A percentile compares a stretch with the other conserved stretches of the same genome.
Conservation (phyloP, 2,888 invertebrate genomes). For the Nomada ruficornis region DNA sequence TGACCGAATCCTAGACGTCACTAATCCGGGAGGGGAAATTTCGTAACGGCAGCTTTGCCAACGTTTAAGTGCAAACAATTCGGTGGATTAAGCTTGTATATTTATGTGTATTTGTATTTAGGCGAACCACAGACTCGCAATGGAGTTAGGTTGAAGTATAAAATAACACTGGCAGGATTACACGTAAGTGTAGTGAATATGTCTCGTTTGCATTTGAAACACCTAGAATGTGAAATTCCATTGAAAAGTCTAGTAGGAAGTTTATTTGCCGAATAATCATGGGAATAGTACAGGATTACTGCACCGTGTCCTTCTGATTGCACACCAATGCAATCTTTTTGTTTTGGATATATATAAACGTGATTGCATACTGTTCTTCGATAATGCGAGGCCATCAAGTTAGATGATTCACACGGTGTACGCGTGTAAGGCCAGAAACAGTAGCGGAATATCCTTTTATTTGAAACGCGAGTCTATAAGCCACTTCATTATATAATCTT, state of each 20-base stretch:
- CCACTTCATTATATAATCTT: slow-evolving; percentile 20
- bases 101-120: too few species aligned
- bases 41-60: slow-evolving; percentile 48
- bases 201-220: too few species aligned
- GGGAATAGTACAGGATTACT: not conserved
- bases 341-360: not conserved
- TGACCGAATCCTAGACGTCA: slow-evolving; percentile 63
- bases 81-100: not conserved
- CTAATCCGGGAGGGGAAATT: slow-evolving; percentile 41
- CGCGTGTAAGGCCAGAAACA: slow-evolving; percentile 15
- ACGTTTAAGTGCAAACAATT: slow-evolving; percentile 1
- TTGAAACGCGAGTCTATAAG: slow-evolving; percentile 4
- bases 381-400: slow-evolving; percentile 15
- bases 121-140: too few species aligned
- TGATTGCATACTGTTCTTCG: not conserved
- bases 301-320: not conserved
- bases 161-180: too few species aligned
- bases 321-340: not conserved
- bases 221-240: not conserved
- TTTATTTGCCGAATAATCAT: not conserved
- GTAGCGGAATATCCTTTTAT: slow-evolving; percentile 15
- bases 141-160: too few species aligned
- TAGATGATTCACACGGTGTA: slow-evolving; percentile 5
- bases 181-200: too few species aligned
- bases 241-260: not conserved